These are phyloP conservation scores for Lacanobia oleracea DNA, from an alignment of 2,888 invertebrate species.

Conservation along the genomic window DNA sequence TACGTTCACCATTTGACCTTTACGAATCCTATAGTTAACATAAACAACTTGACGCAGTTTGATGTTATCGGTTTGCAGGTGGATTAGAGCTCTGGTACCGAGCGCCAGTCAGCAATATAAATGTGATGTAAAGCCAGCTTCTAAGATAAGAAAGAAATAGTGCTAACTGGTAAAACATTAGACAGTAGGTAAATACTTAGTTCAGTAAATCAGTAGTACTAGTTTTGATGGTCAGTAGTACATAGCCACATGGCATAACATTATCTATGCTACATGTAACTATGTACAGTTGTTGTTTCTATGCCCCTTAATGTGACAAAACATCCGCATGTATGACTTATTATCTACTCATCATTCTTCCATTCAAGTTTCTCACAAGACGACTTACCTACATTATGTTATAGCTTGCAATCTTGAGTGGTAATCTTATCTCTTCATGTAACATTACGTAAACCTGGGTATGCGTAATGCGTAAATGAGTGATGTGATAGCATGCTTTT, in stretches of 20 bases:
- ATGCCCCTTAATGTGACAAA: slow-evolving; percentile 22
- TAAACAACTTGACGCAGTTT: slow-evolving; percentile 53
- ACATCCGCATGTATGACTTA: slow-evolving; percentile 41
- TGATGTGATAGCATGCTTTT: slow-evolving; percentile 31
- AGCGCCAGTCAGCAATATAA: slow-evolving; percentile 30
- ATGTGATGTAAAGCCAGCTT: slow-evolving; percentile 38
- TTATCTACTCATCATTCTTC: slow-evolving; percentile 49
- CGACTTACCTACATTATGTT: slow-evolving; percentile 20
- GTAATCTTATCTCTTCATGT: slow-evolving; percentile 59
- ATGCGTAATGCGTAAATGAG: slow-evolving; percentile 34
- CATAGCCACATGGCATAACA: slow-evolving; percentile 1
- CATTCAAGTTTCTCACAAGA: slow-evolving; percentile 52
- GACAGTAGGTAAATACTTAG: slow-evolving; percentile 11
- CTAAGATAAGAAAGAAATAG: slow-evolving; percentile 47
- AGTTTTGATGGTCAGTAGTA: slow-evolving; percentile 20
- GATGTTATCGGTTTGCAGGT: slow-evolving; percentile 52
- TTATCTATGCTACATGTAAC: slow-evolving; percentile 9
- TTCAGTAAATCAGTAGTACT: slow-evolving; percentile 30
- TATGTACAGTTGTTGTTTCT: slow-evolving; percentile 14
- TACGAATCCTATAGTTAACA: slow-evolving; percentile 1
- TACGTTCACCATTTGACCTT: slow-evolving; percentile 42
- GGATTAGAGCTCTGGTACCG: slow-evolving; percentile 28
- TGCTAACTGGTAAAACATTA: slow-evolving; percentile 29
- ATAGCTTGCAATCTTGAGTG: slow-evolving; percentile 45
- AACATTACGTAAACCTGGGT: slow-evolving; percentile 35